Percentiles rank a stretch among this genome's conserved stretches.
phyloP scores from a whole-genome alignment of 2,113 vertebrate species.

The Sceloporus undulatus region DNA sequence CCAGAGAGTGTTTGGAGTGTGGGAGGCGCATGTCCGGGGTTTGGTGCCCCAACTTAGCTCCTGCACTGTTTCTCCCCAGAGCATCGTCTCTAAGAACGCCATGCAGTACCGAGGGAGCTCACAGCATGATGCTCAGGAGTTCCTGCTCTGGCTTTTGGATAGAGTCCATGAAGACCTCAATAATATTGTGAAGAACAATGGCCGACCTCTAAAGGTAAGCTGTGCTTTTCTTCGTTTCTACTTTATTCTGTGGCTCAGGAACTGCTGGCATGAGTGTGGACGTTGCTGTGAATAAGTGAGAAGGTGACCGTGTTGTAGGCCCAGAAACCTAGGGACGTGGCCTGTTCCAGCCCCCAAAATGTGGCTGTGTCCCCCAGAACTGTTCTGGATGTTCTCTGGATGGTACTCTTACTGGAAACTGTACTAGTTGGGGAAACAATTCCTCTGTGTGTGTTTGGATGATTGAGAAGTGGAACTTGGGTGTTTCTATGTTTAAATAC shows the following conservation, averaged over 20 bases:
- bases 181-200: conserved; percentile 81
- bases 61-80: conserved; percentile 77
- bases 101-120: conserved; percentile 95
- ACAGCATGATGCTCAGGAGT: conserved; percentile 98
- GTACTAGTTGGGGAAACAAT: neutral
- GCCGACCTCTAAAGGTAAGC: conserved; percentile 87
- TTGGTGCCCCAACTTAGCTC: accelerated
- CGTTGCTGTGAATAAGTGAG: no score
- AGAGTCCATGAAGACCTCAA: conserved; percentile 96
- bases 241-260: neutral
- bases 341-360: neutral
- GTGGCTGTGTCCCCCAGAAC: neutral
- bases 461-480: neutral
- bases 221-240: accelerated
- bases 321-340: neutral
- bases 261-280: neutral
- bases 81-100: conserved; percentile 92
- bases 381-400: neutral
- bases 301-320: neutral
- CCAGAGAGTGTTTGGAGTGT: neutral
- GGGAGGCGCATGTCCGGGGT: accelerated
- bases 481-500: no score
- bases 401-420: no score
- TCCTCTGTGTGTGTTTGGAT: no score
- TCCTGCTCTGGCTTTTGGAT: conserved; percentile 97